Percentiles rank a stretch among this genome's conserved stretches.
These are phyloP conservation scores for Calephelis virginiensis DNA, from an alignment of 1,140 invertebrate species.

Conservation along the genomic window DNA sequence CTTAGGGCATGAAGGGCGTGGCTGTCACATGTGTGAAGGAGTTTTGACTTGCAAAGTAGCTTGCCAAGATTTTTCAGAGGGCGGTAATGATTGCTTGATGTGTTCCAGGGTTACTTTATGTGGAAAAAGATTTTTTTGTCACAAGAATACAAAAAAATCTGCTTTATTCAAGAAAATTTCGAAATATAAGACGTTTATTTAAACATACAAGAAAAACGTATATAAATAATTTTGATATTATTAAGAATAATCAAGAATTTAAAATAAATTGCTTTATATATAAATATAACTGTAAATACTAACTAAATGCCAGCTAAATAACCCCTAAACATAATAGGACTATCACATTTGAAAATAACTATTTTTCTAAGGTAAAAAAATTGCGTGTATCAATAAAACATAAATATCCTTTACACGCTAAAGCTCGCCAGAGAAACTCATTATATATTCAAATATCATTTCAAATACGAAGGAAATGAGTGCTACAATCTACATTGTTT, in stretches of 20 bases:
- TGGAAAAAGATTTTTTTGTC: constrained; percentile 36
- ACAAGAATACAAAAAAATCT: too few relatives aligned
- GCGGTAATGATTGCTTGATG: constrained; percentile 73
- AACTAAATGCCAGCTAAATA: too few relatives aligned
- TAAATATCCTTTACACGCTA: constrained; percentile 1
- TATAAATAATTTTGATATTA: too few relatives aligned
- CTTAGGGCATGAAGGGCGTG: constrained; percentile 36
- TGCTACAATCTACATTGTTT: constrained; percentile 74
- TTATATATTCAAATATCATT: constrained; percentile 70
- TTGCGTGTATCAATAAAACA: neutral
- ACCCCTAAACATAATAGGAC: too few relatives aligned
- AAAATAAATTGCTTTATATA: too few relatives aligned
- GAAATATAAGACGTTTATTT: too few relatives aligned
- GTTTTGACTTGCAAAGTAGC: constrained; percentile 76
- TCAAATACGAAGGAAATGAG: constrained; percentile 65
- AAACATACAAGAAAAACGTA: too few relatives aligned
- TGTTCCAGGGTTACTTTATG: constrained; percentile 36
- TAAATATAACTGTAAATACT: too few relatives aligned
- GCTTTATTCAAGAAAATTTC: too few relatives aligned
- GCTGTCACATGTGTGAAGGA: constrained; percentile 36
- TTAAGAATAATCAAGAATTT: too few relatives aligned
- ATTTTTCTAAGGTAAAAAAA: too few relatives aligned
- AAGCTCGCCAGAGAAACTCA: constrained; percentile 49
- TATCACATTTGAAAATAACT: too few relatives aligned
- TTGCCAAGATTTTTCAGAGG: constrained; percentile 67